phyloP scores from a whole-genome alignment of 2,888 invertebrate species.

The Trichopria drosophilae region DNA sequence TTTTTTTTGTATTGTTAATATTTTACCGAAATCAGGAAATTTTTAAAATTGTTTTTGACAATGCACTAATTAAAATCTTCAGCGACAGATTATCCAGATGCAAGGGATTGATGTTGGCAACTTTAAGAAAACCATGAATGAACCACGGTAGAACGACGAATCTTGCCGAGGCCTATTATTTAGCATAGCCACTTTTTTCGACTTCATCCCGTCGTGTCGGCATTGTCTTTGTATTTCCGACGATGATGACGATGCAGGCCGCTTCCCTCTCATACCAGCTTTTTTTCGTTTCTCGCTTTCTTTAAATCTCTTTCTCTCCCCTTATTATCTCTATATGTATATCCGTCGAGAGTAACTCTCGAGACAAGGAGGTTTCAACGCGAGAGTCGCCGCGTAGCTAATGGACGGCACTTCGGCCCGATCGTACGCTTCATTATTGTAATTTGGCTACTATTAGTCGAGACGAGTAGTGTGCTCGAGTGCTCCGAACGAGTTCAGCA shows the following conservation, averaged over 20 bases:
- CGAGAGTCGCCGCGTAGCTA: conserved; percentile 40
- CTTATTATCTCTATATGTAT: neutral
- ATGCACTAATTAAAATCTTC: no score
- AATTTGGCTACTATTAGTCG: conserved; percentile 48
- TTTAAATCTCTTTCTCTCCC: conserved; percentile 8
- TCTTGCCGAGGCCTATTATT: conserved; percentile 54
- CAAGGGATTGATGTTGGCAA: conserved; percentile 9
- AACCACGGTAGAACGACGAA: conserved; percentile 47
- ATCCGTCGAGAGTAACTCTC: neutral
- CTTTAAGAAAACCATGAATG: conserved; percentile 47
- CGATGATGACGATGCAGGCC: conserved; percentile 57
- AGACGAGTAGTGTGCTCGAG: conserved; percentile 24
- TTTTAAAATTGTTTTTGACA: no score
- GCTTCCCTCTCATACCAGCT: conserved; percentile 10
- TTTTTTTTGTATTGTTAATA: no score
- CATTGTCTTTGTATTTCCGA: conserved; percentile 56
- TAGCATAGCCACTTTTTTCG: conserved; percentile 57
- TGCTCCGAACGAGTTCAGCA: conserved; percentile 29
- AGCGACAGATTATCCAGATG: no score
- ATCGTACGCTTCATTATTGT: conserved; percentile 50
- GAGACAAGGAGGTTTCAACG: conserved; percentile 34
- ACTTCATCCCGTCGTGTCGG: conserved; percentile 47
- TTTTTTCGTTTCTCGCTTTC: conserved; percentile 19
- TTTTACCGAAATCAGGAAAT: no score
- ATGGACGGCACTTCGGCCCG: conserved; percentile 47